These are phyloP conservation scores for Latheticus oryzae DNA, from an alignment of 2,888 invertebrate species.

Conservation along the genomic window DNA sequence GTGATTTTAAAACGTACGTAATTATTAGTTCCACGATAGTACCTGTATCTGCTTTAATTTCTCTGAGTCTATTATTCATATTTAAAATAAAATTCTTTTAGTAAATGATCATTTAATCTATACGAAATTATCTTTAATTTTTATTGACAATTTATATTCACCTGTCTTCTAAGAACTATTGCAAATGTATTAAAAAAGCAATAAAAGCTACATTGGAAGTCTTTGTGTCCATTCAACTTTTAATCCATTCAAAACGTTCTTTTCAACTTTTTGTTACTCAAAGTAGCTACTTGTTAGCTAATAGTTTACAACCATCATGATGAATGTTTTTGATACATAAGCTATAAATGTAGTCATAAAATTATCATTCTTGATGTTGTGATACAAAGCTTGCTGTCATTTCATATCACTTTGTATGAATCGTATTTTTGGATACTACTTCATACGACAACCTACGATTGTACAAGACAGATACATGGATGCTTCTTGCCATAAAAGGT, in stretches of 20 bases:
- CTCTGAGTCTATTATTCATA: neutral
- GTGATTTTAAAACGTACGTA: conserved; percentile 38
- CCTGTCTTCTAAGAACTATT: too few relatives aligned
- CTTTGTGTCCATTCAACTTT: conserved; percentile 17
- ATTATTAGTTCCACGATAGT: conserved; percentile 42
- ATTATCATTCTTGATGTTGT: conserved; percentile 6
- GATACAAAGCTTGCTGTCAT: conserved; percentile 7
- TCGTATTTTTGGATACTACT: conserved; percentile 9
- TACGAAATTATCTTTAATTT: too few relatives aligned
- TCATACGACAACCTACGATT: too few relatives aligned
- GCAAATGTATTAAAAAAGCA: conserved; percentile 1
- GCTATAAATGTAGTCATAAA: conserved; percentile 14
- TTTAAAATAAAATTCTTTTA: too few relatives aligned
- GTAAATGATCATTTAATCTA: conserved; percentile 6
- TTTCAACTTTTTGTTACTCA: conserved; percentile 16
- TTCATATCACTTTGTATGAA: conserved; percentile 3
- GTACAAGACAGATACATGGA: conserved; percentile 6
- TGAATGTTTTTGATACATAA: conserved; percentile 10
- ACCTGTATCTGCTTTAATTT: conserved; percentile 13
- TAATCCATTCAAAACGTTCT: conserved; percentile 15
- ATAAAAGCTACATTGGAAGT: conserved; percentile 9
- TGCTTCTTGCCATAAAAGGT: conserved; percentile 3
- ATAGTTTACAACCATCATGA: conserved; percentile 5
- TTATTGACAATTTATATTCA: too few relatives aligned
- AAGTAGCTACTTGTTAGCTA: conserved; percentile 8